Conservation (phyloP, 2,888 invertebrate species). For the Fragum whitleyi region DNA sequence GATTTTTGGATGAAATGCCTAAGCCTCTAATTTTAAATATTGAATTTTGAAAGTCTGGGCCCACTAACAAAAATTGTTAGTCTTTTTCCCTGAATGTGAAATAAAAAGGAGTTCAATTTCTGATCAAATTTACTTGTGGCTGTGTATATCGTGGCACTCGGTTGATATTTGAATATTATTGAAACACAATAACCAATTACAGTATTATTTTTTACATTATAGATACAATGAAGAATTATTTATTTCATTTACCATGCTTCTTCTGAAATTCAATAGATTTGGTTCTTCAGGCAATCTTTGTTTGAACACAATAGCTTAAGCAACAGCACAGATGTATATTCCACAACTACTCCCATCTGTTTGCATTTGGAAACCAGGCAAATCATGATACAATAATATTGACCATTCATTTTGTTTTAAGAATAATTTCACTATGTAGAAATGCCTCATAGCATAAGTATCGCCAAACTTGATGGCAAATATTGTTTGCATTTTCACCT, state of each 20-base stretch:
- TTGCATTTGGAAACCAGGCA: constrained; percentile 7
- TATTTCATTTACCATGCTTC: neutral
- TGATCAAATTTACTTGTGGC: no score
- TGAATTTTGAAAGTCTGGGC: no score
- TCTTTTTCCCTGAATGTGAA: no score
- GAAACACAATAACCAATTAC: no score
- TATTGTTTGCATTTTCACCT: neutral
- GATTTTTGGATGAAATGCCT: no score
- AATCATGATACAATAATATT: neutral
- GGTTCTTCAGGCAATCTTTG: neutral
- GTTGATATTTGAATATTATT: no score
- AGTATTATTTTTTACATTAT: no score
- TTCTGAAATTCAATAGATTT: constrained; percentile 1
- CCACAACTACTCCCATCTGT: constrained; percentile 21
- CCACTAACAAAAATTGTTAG: no score
- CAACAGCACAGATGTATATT: constrained; percentile 6
- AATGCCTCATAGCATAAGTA: constrained; percentile 10
- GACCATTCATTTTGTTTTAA: constrained; percentile 1
- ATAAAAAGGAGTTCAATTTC: no score
- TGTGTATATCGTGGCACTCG: no score
- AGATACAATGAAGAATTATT: neutral
- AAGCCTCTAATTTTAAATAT: no score
- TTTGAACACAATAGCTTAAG: constrained; percentile 5
- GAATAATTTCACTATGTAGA: neutral
- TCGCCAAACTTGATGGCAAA: constrained; percentile 2